A percentile compares a stretch with the other conserved stretches of the same genome.
Evolutionary conservation across 1,140 invertebrate genomes (phyloP).

Genomic region (Danaus melanippus): DNA sequence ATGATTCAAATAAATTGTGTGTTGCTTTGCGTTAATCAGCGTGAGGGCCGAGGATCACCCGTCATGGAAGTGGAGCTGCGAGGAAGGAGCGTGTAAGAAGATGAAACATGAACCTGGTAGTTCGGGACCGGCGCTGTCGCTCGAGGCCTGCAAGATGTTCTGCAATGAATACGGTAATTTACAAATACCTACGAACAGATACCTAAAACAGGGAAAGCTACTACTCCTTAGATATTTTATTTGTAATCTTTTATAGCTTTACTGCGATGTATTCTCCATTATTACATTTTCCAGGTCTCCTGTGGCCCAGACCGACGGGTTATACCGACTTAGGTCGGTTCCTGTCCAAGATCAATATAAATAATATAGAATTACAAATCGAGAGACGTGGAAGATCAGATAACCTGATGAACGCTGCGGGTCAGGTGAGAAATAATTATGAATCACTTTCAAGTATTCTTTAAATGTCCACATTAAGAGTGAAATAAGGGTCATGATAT

Average conservation of each 20-base stretch:
- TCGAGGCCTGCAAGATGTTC: slow-evolving; percentile 77
- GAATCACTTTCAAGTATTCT: no score
- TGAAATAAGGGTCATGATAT: no score
- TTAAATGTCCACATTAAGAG: no score
- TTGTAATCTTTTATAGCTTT: no score
- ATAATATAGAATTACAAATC: slow-evolving; percentile 69
- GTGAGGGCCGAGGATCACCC: slow-evolving; percentile 32
- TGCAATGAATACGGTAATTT: slow-evolving; percentile 71
- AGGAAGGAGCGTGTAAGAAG: slow-evolving; percentile 71
- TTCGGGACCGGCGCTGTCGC: slow-evolving; percentile 67
- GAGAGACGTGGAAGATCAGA: slow-evolving; percentile 49
- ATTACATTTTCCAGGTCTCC: slow-evolving; percentile 69
- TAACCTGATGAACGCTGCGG: slow-evolving; percentile 61
- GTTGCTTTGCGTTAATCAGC: slow-evolving; percentile 22
- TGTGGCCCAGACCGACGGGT: slow-evolving; percentile 84
- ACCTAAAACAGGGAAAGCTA: no score
- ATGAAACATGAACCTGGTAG: slow-evolving; percentile 60
- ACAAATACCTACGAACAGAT: no score
- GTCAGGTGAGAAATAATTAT: slow-evolving; percentile 27
- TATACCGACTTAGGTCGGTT: slow-evolving; percentile 73
- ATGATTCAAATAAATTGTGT: no score
- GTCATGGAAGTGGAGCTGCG: slow-evolving; percentile 73
- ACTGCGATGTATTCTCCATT: no score
- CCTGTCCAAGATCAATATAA: slow-evolving; percentile 75
- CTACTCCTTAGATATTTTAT: no score